Conservation (phyloP, 2,113 vertebrate genomes). For the Nyctereutes procyonoides region DNA sequence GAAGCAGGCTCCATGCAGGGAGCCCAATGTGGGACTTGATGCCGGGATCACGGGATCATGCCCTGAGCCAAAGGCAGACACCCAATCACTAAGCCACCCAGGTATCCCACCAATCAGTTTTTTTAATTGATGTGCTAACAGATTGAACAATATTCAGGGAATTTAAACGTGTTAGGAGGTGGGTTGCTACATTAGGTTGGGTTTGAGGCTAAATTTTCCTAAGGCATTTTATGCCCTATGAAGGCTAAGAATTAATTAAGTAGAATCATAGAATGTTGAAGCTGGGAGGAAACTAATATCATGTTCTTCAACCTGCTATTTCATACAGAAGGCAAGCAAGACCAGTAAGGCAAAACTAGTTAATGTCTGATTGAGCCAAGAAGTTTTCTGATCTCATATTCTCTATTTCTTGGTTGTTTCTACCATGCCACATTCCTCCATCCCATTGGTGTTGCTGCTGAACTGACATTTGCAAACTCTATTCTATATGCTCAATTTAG, state of each 20-base stretch:
- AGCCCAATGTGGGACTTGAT: no score
- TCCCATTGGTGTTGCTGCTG: not conserved
- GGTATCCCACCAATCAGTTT: not conserved
- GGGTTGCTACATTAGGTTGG: not conserved
- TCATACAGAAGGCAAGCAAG: not conserved
- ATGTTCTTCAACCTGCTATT: not conserved
- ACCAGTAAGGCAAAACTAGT: not conserved
- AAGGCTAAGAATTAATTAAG: conserved; percentile 4
- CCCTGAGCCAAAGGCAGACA: no score
- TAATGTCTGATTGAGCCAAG: not conserved
- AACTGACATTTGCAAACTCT: not conserved
- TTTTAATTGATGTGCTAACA: not conserved
- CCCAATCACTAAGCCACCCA: no score
- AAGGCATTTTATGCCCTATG: not conserved
- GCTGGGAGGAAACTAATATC: not conserved
- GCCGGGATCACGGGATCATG: no score
- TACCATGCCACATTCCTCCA: not conserved
- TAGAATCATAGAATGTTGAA: not conserved
- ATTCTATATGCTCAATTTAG: not conserved
- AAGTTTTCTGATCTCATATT: not conserved
- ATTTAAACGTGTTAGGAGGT: not conserved
- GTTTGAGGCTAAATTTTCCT: not conserved
- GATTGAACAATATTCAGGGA: not conserved
- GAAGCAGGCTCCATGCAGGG: no score
- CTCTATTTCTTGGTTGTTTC: not conserved